Evolutionary conservation across 2,113 vertebrate genomes (phyloP).

Genomic region (Sclerurus mexicanus): DNA sequence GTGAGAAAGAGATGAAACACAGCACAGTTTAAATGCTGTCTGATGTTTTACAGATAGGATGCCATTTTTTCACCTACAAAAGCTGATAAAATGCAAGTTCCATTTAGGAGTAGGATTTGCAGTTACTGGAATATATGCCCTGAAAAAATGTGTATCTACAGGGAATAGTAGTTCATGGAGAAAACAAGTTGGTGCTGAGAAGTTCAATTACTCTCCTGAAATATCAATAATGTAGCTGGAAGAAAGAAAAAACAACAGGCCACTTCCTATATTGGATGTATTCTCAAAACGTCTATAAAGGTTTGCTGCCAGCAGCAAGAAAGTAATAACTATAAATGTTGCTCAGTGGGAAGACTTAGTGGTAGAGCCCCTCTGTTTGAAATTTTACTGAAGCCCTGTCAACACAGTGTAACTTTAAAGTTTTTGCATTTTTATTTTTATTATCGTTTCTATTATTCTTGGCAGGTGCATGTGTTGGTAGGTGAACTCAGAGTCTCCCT

Average conservation of each 20-base stretch:
- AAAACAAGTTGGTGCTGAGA: slow-evolving; percentile 70
- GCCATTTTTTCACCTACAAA: slow-evolving; percentile 32
- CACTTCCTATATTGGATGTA: slow-evolving; percentile 82
- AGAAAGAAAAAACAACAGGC: slow-evolving; percentile 77
- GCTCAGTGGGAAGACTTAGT: slow-evolving; percentile 66
- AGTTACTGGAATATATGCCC: slow-evolving; percentile 59
- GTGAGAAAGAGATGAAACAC: background rate
- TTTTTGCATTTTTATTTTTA: slow-evolving; percentile 55
- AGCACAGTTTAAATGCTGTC: slow-evolving; percentile 21
- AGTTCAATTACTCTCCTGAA: slow-evolving; percentile 77
- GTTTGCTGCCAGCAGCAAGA: slow-evolving; percentile 71
- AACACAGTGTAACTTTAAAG: slow-evolving; percentile 5
- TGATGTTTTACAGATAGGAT: slow-evolving; percentile 32
- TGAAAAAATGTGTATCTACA: slow-evolving; percentile 62
- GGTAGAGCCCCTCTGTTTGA: slow-evolving; percentile 50
- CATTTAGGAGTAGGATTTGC: slow-evolving; percentile 64
- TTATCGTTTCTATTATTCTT: slow-evolving; percentile 51
- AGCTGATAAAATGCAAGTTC: slow-evolving; percentile 59
- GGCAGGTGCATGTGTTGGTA: background rate
- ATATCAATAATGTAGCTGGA: slow-evolving; percentile 81
- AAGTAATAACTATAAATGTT: slow-evolving; percentile 78
- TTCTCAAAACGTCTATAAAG: slow-evolving; percentile 83
- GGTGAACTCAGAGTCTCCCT: slow-evolving; percentile 27
- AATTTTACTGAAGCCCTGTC: slow-evolving; percentile 34
- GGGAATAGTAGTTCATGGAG: slow-evolving; percentile 69